A percentile compares a stretch with the other conserved stretches of the same genome.
Evolutionary conservation across 2,888 invertebrate genomes (phyloP).

Genomic region (Caenorhabditis sp.): DNA sequence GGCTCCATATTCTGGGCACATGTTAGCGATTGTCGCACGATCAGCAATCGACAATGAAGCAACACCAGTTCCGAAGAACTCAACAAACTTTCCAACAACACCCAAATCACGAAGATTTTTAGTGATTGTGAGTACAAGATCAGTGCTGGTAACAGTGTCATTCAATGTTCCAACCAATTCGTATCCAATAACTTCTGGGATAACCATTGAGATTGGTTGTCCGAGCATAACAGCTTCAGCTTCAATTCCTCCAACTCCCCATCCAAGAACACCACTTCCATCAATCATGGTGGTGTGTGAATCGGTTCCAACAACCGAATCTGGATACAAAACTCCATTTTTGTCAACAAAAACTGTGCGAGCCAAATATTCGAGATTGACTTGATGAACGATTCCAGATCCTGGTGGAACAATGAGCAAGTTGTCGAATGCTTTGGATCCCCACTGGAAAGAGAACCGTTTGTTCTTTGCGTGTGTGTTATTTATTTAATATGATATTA

Average conservation of each 20-base stretch:
- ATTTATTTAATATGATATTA: not conserved
- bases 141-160: constrained; percentile 89
- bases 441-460: constrained; percentile 80
- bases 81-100: constrained; percentile 97
- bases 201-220: constrained; percentile 90
- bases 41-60: constrained; percentile 90
- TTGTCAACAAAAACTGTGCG: constrained; percentile 57
- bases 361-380: constrained; percentile 82
- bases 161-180: constrained; percentile 83
- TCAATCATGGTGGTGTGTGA: constrained; percentile 97
- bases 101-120: constrained; percentile 91
- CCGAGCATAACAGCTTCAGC: constrained; percentile 99
- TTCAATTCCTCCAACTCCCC: constrained; percentile 86
- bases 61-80: constrained; percentile 96
- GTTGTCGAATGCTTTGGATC: constrained; percentile 90
- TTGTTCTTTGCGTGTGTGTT: constrained; percentile 3
- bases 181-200: constrained; percentile 84
- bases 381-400: constrained; percentile 97
- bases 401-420: constrained; percentile 98
- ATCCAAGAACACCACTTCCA: constrained; percentile 87
- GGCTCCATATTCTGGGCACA: constrained; percentile 98
- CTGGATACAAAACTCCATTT: constrained; percentile 80
- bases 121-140: constrained; percentile 93
- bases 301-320: constrained; percentile 94
- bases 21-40: constrained; percentile 92